Evolutionary conservation across 1,140 invertebrate species (phyloP).

Genomic region (Branchinecta lindahli): DNA sequence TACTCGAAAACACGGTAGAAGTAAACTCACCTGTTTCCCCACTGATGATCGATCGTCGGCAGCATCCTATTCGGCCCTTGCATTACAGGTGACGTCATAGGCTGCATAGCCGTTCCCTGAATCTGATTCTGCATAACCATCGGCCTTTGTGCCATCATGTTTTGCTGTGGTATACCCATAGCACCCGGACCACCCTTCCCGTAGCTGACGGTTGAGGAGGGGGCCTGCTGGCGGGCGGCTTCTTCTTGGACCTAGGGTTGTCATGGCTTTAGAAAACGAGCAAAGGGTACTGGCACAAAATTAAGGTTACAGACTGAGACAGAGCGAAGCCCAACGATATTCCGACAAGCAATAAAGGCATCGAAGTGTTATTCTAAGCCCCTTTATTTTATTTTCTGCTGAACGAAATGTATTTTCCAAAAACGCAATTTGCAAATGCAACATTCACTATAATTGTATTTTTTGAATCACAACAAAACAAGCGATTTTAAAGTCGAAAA

Average conservation of each 20-base stretch:
- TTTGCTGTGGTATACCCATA: constrained; percentile 27
- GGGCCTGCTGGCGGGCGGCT: constrained; percentile 63
- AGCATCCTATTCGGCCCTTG: constrained; percentile 19
- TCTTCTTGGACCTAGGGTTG: constrained; percentile 59
- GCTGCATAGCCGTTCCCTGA: constrained; percentile 32
- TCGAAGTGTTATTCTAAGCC: neutral
- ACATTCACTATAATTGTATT: neutral
- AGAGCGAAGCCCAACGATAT: constrained; percentile 11
- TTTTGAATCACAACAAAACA: too few species aligned
- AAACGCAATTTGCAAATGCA: too few species aligned
- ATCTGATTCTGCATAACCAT: constrained; percentile 29
- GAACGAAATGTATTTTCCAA: too few species aligned
- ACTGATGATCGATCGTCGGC: constrained; percentile 19
- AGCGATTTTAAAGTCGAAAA: neutral
- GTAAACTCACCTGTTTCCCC: constrained; percentile 15
- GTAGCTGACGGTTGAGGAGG: constrained; percentile 42
- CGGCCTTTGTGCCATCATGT: constrained; percentile 45
- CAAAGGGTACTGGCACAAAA: neutral
- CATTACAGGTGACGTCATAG: constrained; percentile 2
- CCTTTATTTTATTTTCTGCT: neutral
- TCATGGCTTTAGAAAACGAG: constrained; percentile 2
- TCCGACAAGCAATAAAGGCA: constrained; percentile 12
- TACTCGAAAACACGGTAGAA: too few species aligned
- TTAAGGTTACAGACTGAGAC: neutral
- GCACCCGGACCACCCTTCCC: constrained; percentile 50